Evolutionary conservation across 2,113 vertebrate species (phyloP).

Genomic region (Dasyurus viverrinus): DNA sequence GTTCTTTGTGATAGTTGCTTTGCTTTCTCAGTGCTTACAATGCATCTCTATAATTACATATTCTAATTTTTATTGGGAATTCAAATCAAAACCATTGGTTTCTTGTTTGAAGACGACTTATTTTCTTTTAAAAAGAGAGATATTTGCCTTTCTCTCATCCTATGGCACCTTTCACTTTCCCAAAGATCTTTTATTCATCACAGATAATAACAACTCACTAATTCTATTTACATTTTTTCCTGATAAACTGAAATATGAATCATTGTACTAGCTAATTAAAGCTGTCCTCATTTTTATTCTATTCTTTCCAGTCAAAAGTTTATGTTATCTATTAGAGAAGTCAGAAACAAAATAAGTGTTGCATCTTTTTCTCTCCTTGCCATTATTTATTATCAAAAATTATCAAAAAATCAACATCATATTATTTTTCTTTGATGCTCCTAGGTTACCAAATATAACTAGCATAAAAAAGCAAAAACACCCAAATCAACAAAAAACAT

Average conservation of each 20-base stretch:
- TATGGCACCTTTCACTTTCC: background rate
- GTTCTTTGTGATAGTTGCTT: background rate
- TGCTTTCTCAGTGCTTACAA: background rate
- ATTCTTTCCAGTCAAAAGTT: background rate
- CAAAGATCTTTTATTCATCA: background rate
- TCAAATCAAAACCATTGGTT: background rate
- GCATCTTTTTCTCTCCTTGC: background rate
- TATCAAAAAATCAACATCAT: background rate
- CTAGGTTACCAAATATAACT: background rate
- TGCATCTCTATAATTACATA: background rate
- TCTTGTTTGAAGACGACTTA: background rate
- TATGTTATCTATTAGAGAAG: background rate
- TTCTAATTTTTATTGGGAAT: background rate
- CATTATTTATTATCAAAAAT: background rate
- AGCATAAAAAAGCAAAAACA: background rate
- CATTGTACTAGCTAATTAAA: background rate
- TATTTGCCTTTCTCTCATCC: background rate
- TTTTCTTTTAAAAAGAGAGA: background rate
- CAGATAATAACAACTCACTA: background rate
- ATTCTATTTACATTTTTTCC: background rate
- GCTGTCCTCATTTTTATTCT: background rate
- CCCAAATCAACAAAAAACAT: background rate
- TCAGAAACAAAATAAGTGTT: background rate
- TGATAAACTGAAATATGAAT: background rate
- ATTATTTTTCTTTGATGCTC: background rate